Conservation (phyloP, 2,888 invertebrate genomes). For the Oxycera nigricornis region DNA sequence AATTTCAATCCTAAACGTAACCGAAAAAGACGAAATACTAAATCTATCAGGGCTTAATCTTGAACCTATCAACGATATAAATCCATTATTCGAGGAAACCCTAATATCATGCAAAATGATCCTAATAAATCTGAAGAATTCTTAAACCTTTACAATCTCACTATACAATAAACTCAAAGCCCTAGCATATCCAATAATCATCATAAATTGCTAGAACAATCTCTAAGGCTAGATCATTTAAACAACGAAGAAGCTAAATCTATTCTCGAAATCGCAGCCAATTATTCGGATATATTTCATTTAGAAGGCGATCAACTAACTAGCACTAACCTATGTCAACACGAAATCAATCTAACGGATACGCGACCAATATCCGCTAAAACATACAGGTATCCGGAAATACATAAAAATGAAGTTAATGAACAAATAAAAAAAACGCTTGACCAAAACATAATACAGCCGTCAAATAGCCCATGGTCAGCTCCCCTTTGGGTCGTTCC, state of each 20-base stretch:
- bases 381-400: slow-evolving; percentile 24
- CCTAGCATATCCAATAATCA: too few species aligned
- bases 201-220: slow-evolving; percentile 9
- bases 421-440: slow-evolving; percentile 27
- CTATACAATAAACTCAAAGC: too few species aligned
- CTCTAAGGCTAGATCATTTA: slow-evolving; percentile 42
- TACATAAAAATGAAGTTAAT: slow-evolving; percentile 25
- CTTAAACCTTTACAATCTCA: too few species aligned
- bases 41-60: too few species aligned
- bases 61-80: too few species aligned
- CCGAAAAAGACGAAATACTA: not conserved
- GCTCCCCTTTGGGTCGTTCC: slow-evolving; percentile 49
- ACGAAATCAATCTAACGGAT: not conserved
- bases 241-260: slow-evolving; percentile 45
- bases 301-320: slow-evolving; percentile 52
- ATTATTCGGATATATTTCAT: slow-evolving; percentile 50
- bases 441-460: slow-evolving; percentile 47
- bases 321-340: slow-evolving; percentile 48
- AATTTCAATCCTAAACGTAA: not conserved
- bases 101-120: not conserved
- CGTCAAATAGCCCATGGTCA: slow-evolving; percentile 47
- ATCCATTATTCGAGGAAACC: not conserved
- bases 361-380: not conserved
- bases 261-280: slow-evolving; percentile 47
- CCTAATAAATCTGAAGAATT: not conserved